Conservation (phyloP, 1,140 invertebrate species). For the Ganaspis sp. region DNA sequence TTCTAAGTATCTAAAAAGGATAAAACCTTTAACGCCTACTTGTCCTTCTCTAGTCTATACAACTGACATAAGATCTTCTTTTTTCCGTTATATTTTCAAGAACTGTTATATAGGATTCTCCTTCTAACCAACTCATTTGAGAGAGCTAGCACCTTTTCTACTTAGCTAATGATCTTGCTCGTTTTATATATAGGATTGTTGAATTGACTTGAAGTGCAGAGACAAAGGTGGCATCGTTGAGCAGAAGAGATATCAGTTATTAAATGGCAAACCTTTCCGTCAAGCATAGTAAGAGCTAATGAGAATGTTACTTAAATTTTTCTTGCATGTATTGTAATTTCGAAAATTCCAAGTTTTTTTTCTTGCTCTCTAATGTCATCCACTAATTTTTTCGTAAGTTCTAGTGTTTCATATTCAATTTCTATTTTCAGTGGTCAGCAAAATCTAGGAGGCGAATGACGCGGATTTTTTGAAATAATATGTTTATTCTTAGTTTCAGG, state of each 20-base stretch:
- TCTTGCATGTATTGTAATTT: slow-evolving; percentile 35
- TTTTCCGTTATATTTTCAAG: too few relatives aligned
- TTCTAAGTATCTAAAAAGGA: too few relatives aligned
- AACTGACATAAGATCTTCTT: too few relatives aligned
- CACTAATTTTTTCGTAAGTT: slow-evolving; percentile 54
- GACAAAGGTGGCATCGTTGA: slow-evolving; percentile 65
- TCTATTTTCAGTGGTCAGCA: slow-evolving; percentile 60
- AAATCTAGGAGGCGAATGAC: slow-evolving; percentile 59
- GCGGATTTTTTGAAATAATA: slow-evolving; percentile 47
- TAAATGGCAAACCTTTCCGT: slow-evolving; percentile 71
- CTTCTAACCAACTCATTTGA: too few relatives aligned
- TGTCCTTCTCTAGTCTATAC: too few relatives aligned
- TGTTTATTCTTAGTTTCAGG: slow-evolving; percentile 11
- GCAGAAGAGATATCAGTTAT: slow-evolving; percentile 64
- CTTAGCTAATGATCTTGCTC: too few relatives aligned
- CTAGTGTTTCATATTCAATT: slow-evolving; percentile 58
- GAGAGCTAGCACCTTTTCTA: too few relatives aligned
- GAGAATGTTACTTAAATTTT: slow-evolving; percentile 48
- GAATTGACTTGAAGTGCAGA: slow-evolving; percentile 59
- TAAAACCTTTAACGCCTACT: too few relatives aligned
- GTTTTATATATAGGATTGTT: too few relatives aligned
- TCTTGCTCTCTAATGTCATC: slow-evolving; percentile 44
- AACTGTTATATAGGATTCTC: too few relatives aligned
- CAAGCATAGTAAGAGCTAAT: slow-evolving; percentile 65
- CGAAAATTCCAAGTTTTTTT: slow-evolving; percentile 26